Evolutionary conservation across 92 coral and sea anemone genomes (phyloP).

Genomic region (Siderastrea radians): DNA sequence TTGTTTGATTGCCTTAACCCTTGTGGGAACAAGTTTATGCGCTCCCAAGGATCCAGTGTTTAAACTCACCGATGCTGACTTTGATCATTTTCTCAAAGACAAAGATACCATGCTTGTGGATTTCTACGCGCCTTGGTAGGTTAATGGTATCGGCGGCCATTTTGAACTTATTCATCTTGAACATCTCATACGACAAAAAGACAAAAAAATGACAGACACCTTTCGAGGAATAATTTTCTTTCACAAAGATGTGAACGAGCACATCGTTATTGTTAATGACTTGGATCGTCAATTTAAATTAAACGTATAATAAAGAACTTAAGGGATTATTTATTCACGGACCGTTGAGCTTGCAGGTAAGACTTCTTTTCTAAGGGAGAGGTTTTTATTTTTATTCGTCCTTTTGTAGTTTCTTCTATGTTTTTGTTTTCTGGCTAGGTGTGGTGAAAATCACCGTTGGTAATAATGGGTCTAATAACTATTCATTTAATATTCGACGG

Average conservation of each 20-base stretch:
- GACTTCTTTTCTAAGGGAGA: neutral
- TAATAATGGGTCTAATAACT: no score
- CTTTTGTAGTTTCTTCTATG: neutral
- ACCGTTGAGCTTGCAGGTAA: constrained; percentile 22
- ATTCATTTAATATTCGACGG: no score
- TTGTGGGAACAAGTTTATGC: constrained; percentile 59
- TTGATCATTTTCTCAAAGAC: constrained; percentile 76
- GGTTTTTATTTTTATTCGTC: neutral
- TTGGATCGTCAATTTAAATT: neutral
- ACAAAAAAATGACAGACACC: neutral
- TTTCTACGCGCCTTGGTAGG: constrained; percentile 95
- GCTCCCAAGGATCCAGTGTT: constrained; percentile 78
- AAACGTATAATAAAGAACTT: neutral
- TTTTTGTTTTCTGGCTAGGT: neutral
- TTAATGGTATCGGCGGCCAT: neutral
- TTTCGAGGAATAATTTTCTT: neutral
- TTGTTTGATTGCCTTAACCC: constrained; percentile 21
- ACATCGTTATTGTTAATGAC: neutral
- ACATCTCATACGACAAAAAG: neutral
- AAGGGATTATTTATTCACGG: neutral
- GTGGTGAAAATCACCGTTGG: no score
- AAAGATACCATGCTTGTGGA: constrained; percentile 90
- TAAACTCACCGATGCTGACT: constrained; percentile 79
- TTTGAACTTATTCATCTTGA: neutral
- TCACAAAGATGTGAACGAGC: neutral